phyloP scores from a whole-genome alignment of 2,888 invertebrate genomes.

The Sclerodermus sp. region DNA sequence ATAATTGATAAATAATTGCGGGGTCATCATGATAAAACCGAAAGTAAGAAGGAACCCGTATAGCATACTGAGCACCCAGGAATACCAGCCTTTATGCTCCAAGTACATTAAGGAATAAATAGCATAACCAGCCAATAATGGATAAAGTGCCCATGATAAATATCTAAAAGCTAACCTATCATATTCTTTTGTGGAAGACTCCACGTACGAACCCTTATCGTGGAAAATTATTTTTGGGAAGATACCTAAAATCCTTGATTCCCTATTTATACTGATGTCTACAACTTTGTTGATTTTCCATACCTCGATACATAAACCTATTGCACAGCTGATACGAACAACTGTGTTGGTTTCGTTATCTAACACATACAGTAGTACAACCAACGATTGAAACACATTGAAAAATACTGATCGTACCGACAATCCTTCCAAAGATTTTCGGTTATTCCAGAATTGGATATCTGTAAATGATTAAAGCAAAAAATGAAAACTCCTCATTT shows the following conservation, averaged over 20 bases:
- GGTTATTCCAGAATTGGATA: conserved; percentile 99
- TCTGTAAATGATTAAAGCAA: conserved; percentile 60
- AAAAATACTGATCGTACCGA: conserved; percentile 98
- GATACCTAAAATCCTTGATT: conserved; percentile 73
- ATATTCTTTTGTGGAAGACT: conserved; percentile 91
- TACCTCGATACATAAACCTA: conserved; percentile 93
- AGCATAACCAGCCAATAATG: conserved; percentile 89
- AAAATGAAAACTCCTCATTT: too few relatives aligned
- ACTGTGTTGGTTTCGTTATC: conserved; percentile 99
- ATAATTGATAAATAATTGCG: conserved; percentile 99
- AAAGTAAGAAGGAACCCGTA: conserved; percentile 98
- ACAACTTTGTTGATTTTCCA: conserved; percentile 99
- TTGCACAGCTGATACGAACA: conserved; percentile 90
- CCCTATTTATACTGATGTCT: conserved; percentile 79
- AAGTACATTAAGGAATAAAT: conserved; percentile 92
- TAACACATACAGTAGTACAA: conserved; percentile 93
- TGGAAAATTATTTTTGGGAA: conserved; percentile 80
- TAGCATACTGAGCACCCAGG: conserved; percentile 92
- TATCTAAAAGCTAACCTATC: conserved; percentile 96
- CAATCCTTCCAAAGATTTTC: conserved; percentile 94
- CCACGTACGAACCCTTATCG: conserved; percentile 96
- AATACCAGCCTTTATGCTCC: conserved; percentile 99
- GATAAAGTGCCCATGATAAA: conserved; percentile 94
- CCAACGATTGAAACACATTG: conserved; percentile 94
- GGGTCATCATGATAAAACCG: conserved; percentile 99